These are phyloP conservation scores for Cryptotermes secundus DNA, from an alignment of 1,140 invertebrate species.

Conservation along the genomic window DNA sequence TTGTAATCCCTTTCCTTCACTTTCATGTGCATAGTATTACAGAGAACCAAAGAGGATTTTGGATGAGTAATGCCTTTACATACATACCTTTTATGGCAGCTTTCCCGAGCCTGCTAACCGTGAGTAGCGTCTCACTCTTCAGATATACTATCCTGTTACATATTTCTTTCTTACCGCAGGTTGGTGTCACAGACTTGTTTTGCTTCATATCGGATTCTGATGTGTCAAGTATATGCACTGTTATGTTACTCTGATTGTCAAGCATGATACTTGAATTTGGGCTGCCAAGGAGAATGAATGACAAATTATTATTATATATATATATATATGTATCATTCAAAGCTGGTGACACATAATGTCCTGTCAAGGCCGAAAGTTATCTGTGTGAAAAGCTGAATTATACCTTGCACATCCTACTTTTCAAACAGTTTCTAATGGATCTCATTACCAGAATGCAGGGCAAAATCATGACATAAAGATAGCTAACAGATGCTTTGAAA, in stretches of 20 bases:
- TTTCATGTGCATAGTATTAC: too few species aligned
- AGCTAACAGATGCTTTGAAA: too few species aligned
- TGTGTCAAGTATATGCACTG: background rate
- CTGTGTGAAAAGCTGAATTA: too few species aligned
- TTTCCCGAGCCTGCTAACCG: slow-evolving; percentile 69
- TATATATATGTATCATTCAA: too few species aligned
- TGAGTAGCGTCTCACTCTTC: slow-evolving; percentile 52
- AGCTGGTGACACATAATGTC: too few species aligned
- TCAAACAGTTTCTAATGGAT: too few species aligned
- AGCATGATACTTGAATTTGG: background rate
- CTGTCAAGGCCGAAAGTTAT: too few species aligned
- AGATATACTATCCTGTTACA: slow-evolving; percentile 35
- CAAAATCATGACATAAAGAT: too few species aligned
- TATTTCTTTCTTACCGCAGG: background rate
- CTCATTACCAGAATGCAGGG: too few species aligned
- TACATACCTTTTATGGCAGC: slow-evolving; percentile 78
- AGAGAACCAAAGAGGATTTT: too few species aligned
- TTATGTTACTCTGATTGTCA: background rate
- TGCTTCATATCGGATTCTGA: background rate
- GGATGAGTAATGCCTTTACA: background rate
- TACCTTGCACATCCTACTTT: too few species aligned
- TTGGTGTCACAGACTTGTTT: background rate
- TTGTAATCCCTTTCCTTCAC: too few species aligned
- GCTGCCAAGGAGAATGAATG: background rate
- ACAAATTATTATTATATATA: background rate